Conservation (phyloP, 2,113 vertebrate species). For the Ochotona curzoniae region DNA sequence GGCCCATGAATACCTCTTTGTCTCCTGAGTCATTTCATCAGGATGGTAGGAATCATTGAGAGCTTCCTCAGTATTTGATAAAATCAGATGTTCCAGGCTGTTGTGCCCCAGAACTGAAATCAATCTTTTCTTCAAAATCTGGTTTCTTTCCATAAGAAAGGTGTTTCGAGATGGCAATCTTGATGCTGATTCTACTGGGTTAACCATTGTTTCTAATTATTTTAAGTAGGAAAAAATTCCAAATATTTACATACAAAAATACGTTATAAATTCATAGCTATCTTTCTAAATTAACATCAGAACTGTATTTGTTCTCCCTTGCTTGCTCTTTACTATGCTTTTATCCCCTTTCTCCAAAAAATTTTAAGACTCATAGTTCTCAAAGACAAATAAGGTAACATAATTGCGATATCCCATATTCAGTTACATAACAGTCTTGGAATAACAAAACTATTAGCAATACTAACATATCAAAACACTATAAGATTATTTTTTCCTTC, state of each 20-base stretch:
- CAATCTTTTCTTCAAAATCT: neutral
- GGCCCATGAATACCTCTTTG: neutral
- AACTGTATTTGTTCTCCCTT: neutral
- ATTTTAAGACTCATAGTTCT: neutral
- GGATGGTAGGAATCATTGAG: neutral
- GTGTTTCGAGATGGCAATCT: neutral
- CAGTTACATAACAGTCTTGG: neutral
- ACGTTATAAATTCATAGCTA: neutral
- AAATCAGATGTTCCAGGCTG: neutral
- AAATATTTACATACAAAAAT: neutral
- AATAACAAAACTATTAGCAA: neutral
- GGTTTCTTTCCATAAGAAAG: neutral
- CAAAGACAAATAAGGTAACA: neutral
- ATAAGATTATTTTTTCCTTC: neutral
- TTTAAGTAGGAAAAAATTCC: neutral
- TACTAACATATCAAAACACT: neutral
- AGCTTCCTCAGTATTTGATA: neutral
- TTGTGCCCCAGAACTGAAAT: neutral
- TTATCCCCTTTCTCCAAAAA: neutral
- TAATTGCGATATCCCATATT: neutral
- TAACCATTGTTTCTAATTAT: slow-evolving; percentile 13
- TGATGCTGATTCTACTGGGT: neutral
- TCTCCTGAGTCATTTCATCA: neutral
- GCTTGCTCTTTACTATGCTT: neutral
- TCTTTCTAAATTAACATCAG: slow-evolving; percentile 5